Percentiles rank a stretch among this genome's conserved stretches.
Evolutionary conservation across 2,888 invertebrate genomes (phyloP).

Genomic region (Philereme transversata): DNA sequence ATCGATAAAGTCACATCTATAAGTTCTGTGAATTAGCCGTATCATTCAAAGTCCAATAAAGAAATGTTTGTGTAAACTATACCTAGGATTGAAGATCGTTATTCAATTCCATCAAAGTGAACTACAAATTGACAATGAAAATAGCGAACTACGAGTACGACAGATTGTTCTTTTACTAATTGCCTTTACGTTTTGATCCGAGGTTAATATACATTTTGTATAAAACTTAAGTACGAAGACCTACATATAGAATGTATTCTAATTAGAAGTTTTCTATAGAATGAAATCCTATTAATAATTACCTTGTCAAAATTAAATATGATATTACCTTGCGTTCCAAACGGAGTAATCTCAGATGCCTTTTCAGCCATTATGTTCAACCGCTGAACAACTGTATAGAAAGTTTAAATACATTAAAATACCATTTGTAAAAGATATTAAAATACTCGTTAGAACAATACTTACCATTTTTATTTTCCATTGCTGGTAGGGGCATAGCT

Average conservation of each 20-base stretch:
- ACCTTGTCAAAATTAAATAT: not conserved
- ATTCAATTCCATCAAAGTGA: slow-evolving; percentile 40
- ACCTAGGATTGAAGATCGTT: slow-evolving; percentile 26
- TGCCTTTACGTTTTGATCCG: not conserved
- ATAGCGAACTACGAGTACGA: slow-evolving; percentile 8
- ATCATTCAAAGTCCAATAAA: slow-evolving; percentile 23
- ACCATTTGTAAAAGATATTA: not conserved
- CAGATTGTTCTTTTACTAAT: not conserved
- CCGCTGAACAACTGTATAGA: slow-evolving; percentile 69
- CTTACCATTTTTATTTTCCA: slow-evolving; percentile 75
- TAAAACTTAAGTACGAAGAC: too few relatives aligned
- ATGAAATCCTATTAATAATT: not conserved
- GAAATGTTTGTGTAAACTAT: slow-evolving; percentile 24
- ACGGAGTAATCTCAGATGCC: slow-evolving; percentile 74
- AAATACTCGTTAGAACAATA: not conserved
- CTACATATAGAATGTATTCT: too few relatives aligned
- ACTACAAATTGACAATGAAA: slow-evolving; percentile 30
- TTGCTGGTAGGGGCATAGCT: slow-evolving; percentile 73
- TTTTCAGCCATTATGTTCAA: slow-evolving; percentile 73
- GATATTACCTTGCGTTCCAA: slow-evolving; percentile 72
- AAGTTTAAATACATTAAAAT: not conserved
- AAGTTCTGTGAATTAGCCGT: slow-evolving; percentile 16
- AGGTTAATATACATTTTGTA: too few relatives aligned
- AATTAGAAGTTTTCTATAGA: too few relatives aligned
- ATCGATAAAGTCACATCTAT: slow-evolving; percentile 13